These are phyloP conservation scores for Drosophila albomicans DNA, from an alignment of 1,140 invertebrate species.

Conservation along the genomic window DNA sequence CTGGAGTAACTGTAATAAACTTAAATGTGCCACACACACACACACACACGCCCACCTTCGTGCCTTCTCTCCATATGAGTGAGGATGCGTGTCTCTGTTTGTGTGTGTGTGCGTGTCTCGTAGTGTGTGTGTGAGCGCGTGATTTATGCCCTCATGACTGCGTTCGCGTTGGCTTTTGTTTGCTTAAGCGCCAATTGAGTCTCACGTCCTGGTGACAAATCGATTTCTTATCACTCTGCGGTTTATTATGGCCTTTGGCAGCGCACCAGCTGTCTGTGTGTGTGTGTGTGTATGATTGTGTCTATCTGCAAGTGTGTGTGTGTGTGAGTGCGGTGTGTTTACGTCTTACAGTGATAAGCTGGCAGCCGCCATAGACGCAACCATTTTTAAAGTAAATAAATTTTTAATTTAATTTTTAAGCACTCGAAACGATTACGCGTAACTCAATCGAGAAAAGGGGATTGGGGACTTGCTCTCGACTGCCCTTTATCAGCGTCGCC, in stretches of 20 bases:
- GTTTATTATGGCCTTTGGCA: constrained; percentile 64
- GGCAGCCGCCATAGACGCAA: constrained; percentile 10
- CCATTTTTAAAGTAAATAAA: constrained; percentile 70
- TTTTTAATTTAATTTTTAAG: constrained; percentile 83
- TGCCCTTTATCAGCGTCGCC: constrained; percentile 67
- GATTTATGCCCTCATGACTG: constrained; percentile 71
- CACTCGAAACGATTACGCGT: constrained; percentile 76
- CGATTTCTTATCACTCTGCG: constrained; percentile 78
- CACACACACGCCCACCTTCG: constrained; percentile 26
- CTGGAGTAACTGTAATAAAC: constrained; percentile 71
- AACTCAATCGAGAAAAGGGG: constrained; percentile 72
- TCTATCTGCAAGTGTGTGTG: constrained; percentile 30
- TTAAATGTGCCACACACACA: constrained; percentile 52
- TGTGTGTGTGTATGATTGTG: neutral
- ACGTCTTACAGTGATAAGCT: constrained; percentile 57
- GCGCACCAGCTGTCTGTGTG: constrained; percentile 9
- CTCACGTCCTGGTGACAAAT: constrained; percentile 78
- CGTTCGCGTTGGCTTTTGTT: constrained; percentile 68
- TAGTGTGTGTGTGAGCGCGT: constrained; percentile 38
- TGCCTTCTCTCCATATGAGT: constrained; percentile 3
- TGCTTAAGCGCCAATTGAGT: constrained; percentile 78
- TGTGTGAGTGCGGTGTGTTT: constrained; percentile 5
- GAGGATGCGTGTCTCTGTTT: neutral
- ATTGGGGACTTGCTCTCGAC: constrained; percentile 21
- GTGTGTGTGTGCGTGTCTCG: constrained; percentile 10